Base-by-base conservation (phyloP, 2,113 vertebrate genomes). In the Psophia crepitans region DNA sequence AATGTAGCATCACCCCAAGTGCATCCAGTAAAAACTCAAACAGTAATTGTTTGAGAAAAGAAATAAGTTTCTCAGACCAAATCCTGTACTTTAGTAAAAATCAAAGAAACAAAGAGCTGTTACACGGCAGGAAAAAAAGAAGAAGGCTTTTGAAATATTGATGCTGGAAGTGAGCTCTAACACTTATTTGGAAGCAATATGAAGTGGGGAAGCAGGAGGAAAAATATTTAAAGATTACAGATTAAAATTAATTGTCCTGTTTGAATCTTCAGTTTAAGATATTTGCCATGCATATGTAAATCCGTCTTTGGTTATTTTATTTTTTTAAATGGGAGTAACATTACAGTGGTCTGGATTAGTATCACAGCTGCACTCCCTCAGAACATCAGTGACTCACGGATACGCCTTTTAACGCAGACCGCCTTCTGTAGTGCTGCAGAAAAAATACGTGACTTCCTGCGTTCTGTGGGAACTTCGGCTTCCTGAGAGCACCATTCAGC, bases 391-490 rank as follows among this genome's bases (percentile, higher is more conserved):
- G 92, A 96, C 94, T 96, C 93, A 84, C 69, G 94, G 94, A 96
- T 94, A 97, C 1, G 73, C 93, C 80, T 81, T 91, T 96, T 95
- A 97, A 97, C 94, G 92, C 85, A 93, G 96, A 98, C 96, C 26
- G 65, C 82, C 57, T 94, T 85, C 73, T 95, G 91, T 65, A 94
- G 91, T 48, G 51, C 64, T 85, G 75, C 32, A 95, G 90, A 60
- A 94, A 87, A 97, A 95, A 69, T 46, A 85, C 8, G 30, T 69
- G 43, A 98, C 97, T 98, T 98, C 97, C 97, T 98, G 82, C 54
- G 5, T 95, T 97, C 70, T 97, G 89, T 94, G 96, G 96, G 94
- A 98, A 97, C 71, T 82, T 81, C 81, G 91, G 82, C 86, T 97
- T 97, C 97, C 93, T 97, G 56, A 97, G 93, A 96, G 77, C 48